Evolutionary conservation across 1,140 invertebrate species (phyloP).

Genomic region (Wiebesia pumilae): DNA sequence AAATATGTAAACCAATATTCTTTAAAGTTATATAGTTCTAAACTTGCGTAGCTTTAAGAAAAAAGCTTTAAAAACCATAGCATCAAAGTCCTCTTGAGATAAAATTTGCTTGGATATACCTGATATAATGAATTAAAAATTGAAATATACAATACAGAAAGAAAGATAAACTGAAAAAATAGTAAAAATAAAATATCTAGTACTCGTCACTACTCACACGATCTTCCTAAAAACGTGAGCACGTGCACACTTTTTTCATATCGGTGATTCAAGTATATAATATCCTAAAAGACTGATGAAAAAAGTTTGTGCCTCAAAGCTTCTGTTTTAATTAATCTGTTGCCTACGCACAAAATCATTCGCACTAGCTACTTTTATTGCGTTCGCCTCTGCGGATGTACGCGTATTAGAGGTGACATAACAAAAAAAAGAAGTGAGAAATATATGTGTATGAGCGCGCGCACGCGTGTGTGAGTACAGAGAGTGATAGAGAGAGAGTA

Average conservation of each 20-base stretch:
- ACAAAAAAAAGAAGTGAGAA: background rate
- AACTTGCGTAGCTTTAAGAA: no score
- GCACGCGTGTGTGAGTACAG: no score
- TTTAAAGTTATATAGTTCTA: no score
- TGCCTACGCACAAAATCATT: background rate
- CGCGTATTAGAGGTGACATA: background rate
- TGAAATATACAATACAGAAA: no score
- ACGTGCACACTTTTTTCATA: background rate
- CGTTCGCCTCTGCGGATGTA: background rate
- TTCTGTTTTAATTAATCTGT: constrained; percentile 48
- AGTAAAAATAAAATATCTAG: background rate
- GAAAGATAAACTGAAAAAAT: background rate
- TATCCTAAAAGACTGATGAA: constrained; percentile 43
- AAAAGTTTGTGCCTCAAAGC: background rate
- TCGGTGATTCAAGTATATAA: constrained; percentile 45
- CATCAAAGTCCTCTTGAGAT: no score
- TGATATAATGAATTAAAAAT: no score
- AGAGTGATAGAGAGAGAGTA: no score
- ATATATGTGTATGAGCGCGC: background rate
- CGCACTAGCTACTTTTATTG: background rate
- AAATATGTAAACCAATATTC: no score
- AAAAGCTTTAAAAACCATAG: no score
- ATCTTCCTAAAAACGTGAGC: background rate
- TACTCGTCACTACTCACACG: background rate
- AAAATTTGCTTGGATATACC: no score